Conservation (phyloP, 2,888 invertebrate genomes). For the Conomelus anceps region DNA sequence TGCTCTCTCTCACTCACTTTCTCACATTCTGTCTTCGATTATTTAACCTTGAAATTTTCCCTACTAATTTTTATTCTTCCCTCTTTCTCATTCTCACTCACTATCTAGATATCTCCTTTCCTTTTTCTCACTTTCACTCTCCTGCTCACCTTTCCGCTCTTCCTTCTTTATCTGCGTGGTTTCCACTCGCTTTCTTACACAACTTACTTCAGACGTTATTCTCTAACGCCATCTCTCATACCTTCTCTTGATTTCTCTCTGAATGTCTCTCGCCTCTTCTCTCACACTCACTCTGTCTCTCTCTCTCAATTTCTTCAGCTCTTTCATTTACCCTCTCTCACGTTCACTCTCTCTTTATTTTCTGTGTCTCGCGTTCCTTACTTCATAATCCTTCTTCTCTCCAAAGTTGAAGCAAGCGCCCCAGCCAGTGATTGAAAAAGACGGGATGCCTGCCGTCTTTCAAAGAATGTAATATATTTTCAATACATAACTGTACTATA, state of each 20-base stretch:
- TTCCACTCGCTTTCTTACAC: neutral
- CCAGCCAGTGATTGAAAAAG: neutral
- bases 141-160: neutral
- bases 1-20: neutral
- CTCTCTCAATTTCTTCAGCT: neutral
- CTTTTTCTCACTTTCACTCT: neutral
- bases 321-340: neutral
- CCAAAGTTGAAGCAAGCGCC: too few relatives aligned
- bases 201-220: too few relatives aligned
- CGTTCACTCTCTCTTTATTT: too few relatives aligned
- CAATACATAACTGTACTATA: neutral
- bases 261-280: neutral
- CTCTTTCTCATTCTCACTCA: neutral
- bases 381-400: neutral
- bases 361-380: too few relatives aligned
- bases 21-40: neutral
- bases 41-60: neutral
- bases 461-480: neutral
- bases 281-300: neutral
- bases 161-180: neutral
- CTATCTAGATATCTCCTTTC: neutral
- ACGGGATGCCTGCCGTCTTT: neutral
- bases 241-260: too few relatives aligned
- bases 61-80: neutral
- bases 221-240: too few relatives aligned